Base-by-base conservation (phyloP, 2,797 vertebrate species). In the Poeciliopsis turneri region DNA sequence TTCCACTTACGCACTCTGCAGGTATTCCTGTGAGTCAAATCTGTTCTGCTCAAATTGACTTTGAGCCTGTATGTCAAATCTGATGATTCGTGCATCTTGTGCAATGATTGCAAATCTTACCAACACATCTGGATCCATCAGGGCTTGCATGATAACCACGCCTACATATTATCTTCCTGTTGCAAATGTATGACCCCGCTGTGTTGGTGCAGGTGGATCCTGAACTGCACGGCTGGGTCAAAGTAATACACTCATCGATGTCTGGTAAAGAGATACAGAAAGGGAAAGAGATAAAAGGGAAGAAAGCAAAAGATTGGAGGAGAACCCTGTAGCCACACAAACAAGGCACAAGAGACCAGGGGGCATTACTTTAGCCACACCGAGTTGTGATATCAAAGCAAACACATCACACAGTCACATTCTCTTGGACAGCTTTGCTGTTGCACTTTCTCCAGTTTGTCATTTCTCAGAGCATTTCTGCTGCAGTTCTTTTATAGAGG, bases 131-230 rank as follows among this genome's bases (percentile, higher is more conserved):
- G 25, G 95, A 92, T 53, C 97, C 97, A 2, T 99, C 97, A 39
- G 96, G 92, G 0, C 93, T 96, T 82, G 96, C 89, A 0, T 97
- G 97, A 90, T 97, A 99, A 18, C 98, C 98, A 0, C 95, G 95
- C 91, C 96, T 95, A 49, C 98, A 99, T 1, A 95, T 91, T 33
- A 92, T 92, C 92, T 95, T 97, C 89, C 96, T 95, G 88, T 97
- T 97, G 93, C 98, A 99, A 0, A 92, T 94, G 90, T 97, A 98
- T 43, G 98, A 99, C 15, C 98, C 98, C 82, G 96, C 94, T 0
- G 97, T 98, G 94, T 99, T 99, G 94, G 98, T 80, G 81, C 98
- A 99, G 95, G 94, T 97, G 90, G 97, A 98, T 61, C 96, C 97
- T 0, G 94, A 82, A 72, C 94, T 95, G 55, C 98, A 99, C 0